Percentiles rank a stretch among this genome's conserved stretches.
Conservation (phyloP, 2,113 vertebrate species). For the Galemys pyrenaicus region DNA sequence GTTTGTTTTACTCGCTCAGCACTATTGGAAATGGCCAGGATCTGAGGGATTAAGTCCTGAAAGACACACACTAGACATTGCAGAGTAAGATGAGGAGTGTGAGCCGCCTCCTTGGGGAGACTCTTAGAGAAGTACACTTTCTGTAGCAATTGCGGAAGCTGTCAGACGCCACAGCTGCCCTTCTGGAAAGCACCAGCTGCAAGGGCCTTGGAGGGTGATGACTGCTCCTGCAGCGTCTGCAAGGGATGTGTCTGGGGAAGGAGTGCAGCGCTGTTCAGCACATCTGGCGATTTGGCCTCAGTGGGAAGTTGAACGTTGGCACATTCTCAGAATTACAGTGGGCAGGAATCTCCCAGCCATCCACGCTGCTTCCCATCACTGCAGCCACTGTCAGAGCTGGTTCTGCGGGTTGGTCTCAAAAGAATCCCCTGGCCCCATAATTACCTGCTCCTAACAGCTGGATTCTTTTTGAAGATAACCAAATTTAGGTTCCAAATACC, state of each 20-base stretch:
- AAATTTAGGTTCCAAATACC: not conserved
- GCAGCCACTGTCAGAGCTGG: not conserved
- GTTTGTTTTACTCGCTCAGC: not conserved
- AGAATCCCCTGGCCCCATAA: not conserved
- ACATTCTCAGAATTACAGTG: not conserved
- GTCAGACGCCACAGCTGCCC: not conserved
- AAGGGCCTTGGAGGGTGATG: not conserved
- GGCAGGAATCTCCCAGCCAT: not conserved
- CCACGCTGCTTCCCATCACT: not conserved
- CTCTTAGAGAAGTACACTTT: not conserved
- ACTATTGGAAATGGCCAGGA: not conserved
- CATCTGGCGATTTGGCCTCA: not conserved
- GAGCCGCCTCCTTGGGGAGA: not conserved
- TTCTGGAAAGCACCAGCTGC: not conserved
- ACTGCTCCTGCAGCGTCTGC: not conserved
- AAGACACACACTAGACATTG: not conserved
- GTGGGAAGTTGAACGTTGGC: rapidly evolving
- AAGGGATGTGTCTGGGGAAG: not conserved
- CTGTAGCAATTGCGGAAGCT: not conserved
- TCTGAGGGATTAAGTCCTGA: too few species aligned
- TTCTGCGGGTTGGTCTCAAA: not conserved
- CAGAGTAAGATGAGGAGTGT: not conserved
- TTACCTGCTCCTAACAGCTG: not conserved
- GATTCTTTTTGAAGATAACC: not conserved
- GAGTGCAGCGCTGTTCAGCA: not conserved